Evolutionary conservation across 2,797 vertebrate genomes (phyloP), one percentile per base, ranked within the genome.

Genomic region (Eupleurogrammus muticus): DNA sequence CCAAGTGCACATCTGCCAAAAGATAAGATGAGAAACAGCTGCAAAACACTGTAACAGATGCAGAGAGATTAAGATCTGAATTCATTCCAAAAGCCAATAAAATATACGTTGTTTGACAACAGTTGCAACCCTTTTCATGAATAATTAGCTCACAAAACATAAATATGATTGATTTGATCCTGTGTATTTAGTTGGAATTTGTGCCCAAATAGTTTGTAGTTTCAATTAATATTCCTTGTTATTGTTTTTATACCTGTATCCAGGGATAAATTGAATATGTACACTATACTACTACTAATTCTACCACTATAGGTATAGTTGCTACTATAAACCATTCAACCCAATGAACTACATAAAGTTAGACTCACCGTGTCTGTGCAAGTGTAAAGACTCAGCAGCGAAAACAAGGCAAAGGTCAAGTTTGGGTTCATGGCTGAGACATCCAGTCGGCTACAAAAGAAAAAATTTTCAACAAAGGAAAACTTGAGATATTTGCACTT

Each of bases 1-100:
- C 90, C 90, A 88, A 79, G 5, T 66, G 73, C 82, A 84, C 88
- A 91, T 90, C 90, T 92, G 89, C 78, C 67, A 11, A 13, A 61
- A 60, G 65, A 80, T 76, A 59, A 82, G 69, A 88, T 88, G 48
- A 51, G 48, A 84, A 86, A 85, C 84, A 89, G 79, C 73, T 90
- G 83, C 48, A 58, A 36, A 55, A 44, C 17, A 44, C 9, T 40
- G 6, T 8, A 49, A 35, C 1, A 53, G 9, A 17, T 35, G 17
- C 38, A 2, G 4, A 20, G 55, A 34, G 32, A 62, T 8, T 42
- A 28, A 28, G 28, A 17, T 21, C 17, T 47, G 19, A 19, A 3
- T 2, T 16, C 21, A n/a, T 44, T n/a, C 16, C 17, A 20, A 23
- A 20, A 6, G 52, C n/a, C 1, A 13, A 52, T 4, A 44, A 66